Evolutionary conservation across 1,140 invertebrate genomes (phyloP).

Genomic region (Lepidotrigona ventralis): DNA sequence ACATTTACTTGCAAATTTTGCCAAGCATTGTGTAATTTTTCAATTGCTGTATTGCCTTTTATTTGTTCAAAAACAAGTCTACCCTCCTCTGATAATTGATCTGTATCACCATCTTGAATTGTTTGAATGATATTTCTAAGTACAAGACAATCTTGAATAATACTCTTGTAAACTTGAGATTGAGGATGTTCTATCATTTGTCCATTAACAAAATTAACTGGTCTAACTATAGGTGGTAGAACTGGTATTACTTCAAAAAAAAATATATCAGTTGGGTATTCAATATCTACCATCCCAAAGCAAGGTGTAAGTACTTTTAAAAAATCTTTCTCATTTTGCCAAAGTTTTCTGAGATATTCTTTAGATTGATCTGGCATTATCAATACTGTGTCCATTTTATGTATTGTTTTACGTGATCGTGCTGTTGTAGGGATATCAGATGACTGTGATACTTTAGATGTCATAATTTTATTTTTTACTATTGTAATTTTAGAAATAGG

Average conservation of each 20-base stretch:
- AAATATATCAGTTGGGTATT: conserved; percentile 92
- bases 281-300: conserved; percentile 80
- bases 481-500: conserved; percentile 83
- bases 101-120: conserved; percentile 79
- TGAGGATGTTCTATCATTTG: conserved; percentile 91
- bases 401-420: neutral
- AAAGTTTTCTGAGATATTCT: conserved; percentile 88
- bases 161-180: conserved; percentile 86
- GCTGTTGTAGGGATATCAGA: neutral
- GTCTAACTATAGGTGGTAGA: conserved; percentile 91
- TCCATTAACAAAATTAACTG: conserved; percentile 86
- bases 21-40: conserved; percentile 89
- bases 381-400: conserved; percentile 68
- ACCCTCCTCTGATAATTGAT: conserved; percentile 77
- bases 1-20: conserved; percentile 86
- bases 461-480: conserved; percentile 75
- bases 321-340: conserved; percentile 87
- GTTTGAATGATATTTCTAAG: conserved; percentile 85
- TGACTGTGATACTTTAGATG: conserved; percentile 22
- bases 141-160: conserved; percentile 84
- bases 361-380: conserved; percentile 84
- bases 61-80: conserved; percentile 81
- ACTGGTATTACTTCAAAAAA: conserved; percentile 93
- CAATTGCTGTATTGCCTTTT: conserved; percentile 82
- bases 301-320: conserved; percentile 88